Evolutionary conservation across 2,888 invertebrate genomes (phyloP), one percentile per base, ranked within the genome.

Genomic region (Eustalomyia histrio): DNA sequence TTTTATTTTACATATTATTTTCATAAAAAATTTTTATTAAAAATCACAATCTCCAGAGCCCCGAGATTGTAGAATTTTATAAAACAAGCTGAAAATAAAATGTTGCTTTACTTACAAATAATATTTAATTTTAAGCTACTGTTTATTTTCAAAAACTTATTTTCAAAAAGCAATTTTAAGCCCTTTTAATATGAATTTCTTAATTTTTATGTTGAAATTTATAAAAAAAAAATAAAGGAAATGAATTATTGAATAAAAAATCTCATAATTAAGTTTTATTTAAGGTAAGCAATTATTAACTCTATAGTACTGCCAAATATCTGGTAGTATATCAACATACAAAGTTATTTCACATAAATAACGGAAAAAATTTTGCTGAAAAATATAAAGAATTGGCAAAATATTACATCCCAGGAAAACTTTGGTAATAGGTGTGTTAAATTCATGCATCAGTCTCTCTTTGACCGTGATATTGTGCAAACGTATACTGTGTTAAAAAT

Each of bases 31-130:
- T 29, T 29, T 29, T 29, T 14, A 14, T n/a, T 47, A 55, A 81
- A 73, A 71, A 71, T 55, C 65, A 74, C 78, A 60, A 71, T 76
- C 81, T 81, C 81, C 33, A 65, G 81, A 81, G 81, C 81, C 81
- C 81, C 76, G 76, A 67, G 78, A 69, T 81, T 69, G 76, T 74
- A 17, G 69, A 78, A 69, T 76, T 71, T 67, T 65, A 53, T 53
- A 29, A 63, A 55, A 17, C 12, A 53, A 18, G n/a, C 43, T 47
- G n/a, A 47, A 47, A 6, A 29, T 21, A 10, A 10, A 43, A 39
- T 29, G 14, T 63, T 50, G 35, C 39, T 5, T 47, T 47, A 47
- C 53, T n/a, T 39, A 14, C 18, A 12, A 24, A 43, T 47, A 47
- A 39, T 29, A 24, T 57, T 55, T 8, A 18, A 57, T 57, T 21